These are phyloP conservation scores for Porites divaricata DNA, from an alignment of 92 coral and sea anemone genomes.

Conservation along the genomic window DNA sequence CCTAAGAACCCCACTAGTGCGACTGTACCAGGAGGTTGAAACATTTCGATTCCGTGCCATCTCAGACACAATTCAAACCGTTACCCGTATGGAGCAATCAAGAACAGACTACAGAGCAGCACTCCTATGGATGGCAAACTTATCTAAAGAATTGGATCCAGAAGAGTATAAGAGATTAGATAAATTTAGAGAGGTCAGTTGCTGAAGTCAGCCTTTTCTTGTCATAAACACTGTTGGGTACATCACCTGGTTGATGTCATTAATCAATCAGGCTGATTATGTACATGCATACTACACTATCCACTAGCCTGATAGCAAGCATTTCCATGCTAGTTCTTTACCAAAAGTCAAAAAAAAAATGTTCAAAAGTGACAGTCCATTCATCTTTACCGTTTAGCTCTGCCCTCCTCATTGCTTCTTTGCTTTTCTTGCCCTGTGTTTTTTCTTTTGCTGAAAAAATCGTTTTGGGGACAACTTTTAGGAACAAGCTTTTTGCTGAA, in stretches of 20 bases:
- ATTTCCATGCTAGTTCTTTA: too few species aligned
- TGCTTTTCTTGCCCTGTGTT: too few species aligned
- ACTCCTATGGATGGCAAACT: conserved; percentile 97
- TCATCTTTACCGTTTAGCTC: too few species aligned
- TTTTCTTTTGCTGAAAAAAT: too few species aligned
- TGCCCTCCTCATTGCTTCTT: too few species aligned
- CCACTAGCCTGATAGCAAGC: too few species aligned
- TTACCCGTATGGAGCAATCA: conserved; percentile 89
- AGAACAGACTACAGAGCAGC: conserved; percentile 97
- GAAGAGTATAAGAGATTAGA: conserved; percentile 96
- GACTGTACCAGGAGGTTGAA: conserved; percentile 96
- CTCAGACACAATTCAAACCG: conserved; percentile 92
- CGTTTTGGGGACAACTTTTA: too few species aligned
- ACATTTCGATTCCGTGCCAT: conserved; percentile 94
- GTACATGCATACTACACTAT: too few species aligned
- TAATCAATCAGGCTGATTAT: too few species aligned
- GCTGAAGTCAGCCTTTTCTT: neutral
- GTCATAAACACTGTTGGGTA: neutral
- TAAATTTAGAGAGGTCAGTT: conserved; percentile 92
- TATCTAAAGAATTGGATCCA: conserved; percentile 95
- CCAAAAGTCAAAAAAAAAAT: too few species aligned
- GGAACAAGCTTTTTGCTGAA: too few species aligned
- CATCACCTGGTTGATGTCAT: neutral
- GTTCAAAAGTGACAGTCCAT: too few species aligned
- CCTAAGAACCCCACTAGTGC: conserved; percentile 93